Percentiles rank a stretch among this genome's conserved stretches.
phyloP scores from a whole-genome alignment of 2,113 vertebrate genomes.

The Callopanchax toddi region DNA sequence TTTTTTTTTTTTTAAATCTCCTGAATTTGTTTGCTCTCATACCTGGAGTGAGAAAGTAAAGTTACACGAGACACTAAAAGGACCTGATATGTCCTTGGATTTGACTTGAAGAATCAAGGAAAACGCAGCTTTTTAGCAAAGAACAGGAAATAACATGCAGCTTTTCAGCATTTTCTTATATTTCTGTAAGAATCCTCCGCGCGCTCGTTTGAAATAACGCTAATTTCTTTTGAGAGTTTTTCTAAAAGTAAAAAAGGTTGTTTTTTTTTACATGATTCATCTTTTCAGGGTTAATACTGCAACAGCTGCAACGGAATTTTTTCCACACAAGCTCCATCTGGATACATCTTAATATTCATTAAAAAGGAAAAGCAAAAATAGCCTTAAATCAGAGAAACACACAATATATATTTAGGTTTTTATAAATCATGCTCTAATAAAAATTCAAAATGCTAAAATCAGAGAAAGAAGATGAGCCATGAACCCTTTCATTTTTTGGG shows the following conservation, averaged over 20 bases:
- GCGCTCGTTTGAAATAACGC: not conserved
- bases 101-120: not conserved
- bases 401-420: not conserved
- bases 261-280: constrained; percentile 3
- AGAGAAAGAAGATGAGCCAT: not conserved
- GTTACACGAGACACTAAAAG: not conserved
- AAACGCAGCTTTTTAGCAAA: not conserved
- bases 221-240: not conserved
- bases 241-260: not conserved
- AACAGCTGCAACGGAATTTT: constrained; percentile 20
- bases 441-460: too few relatives aligned
- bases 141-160: too few relatives aligned
- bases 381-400: constrained; percentile 8
- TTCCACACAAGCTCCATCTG: constrained; percentile 23
- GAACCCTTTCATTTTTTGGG: not conserved
- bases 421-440: too few relatives aligned
- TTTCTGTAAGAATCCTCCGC: not conserved
- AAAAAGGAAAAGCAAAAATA: constrained; percentile 21
- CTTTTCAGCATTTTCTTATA: too few relatives aligned
- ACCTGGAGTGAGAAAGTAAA: constrained; percentile 29
- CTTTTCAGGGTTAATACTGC: not conserved
- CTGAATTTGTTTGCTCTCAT: constrained; percentile 18
- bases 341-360: constrained; percentile 12
- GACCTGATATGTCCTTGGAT: not conserved
- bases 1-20: constrained; percentile 14